Conservation (phyloP, 2,113 vertebrate species). For the Datnioides undecimradiatus region DNA sequence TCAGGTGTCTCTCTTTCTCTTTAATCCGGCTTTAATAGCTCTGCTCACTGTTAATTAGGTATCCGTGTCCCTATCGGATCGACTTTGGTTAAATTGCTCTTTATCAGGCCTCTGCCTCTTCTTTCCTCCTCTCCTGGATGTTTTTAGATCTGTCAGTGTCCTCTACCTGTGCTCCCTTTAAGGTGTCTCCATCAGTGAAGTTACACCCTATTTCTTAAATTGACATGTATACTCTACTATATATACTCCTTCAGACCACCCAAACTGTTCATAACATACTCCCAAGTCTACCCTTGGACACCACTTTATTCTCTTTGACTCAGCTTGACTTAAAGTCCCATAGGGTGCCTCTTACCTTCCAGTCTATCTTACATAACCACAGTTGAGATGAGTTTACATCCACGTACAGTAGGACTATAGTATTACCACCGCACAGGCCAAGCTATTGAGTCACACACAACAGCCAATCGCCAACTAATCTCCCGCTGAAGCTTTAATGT, state of each 20-base stretch:
- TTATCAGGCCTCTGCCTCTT: constrained; percentile 27
- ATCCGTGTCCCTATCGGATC: constrained; percentile 22
- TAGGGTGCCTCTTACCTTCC: not conserved
- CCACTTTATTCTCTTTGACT: not conserved
- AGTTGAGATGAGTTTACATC: constrained; percentile 7
- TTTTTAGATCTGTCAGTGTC: constrained; percentile 7
- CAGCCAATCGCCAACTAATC: constrained; percentile 17
- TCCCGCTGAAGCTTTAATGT: constrained; percentile 48
- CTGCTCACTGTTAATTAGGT: constrained; percentile 51
- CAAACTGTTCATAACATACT: not conserved
- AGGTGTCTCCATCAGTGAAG: not conserved
- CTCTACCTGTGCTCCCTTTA: not conserved
- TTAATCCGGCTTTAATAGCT: constrained; percentile 44
- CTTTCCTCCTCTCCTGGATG: constrained; percentile 10
- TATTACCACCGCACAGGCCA: constrained; percentile 14
- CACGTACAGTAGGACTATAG: constrained; percentile 31
- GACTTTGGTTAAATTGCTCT: constrained; percentile 46
- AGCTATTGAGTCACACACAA: constrained; percentile 14
- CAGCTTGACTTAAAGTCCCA: not conserved
- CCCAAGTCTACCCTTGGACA: not conserved
- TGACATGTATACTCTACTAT: not conserved
- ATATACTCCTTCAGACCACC: not conserved
- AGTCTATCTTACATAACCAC: constrained; percentile 11
- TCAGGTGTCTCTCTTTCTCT: constrained; percentile 58
- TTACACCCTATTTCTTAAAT: not conserved